These are phyloP conservation scores for Hormaphis cornu DNA, from an alignment of 1,140 invertebrate species.

Conservation along the genomic window DNA sequence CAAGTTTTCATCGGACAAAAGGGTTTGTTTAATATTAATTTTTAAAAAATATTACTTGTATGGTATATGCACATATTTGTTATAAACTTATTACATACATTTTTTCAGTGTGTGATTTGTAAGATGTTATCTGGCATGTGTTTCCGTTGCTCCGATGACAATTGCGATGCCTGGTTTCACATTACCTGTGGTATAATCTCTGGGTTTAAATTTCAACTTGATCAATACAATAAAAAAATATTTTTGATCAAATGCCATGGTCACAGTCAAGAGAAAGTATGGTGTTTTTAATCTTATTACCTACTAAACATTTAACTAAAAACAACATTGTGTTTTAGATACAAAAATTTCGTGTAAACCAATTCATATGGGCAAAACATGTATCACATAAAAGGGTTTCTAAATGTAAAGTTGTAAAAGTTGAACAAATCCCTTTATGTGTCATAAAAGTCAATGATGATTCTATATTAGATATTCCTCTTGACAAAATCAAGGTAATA, in stretches of 20 bases:
- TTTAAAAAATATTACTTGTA: not conserved
- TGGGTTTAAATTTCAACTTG: conserved; percentile 42
- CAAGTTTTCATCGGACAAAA: not conserved
- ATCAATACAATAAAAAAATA: not conserved
- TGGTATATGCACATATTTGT: not conserved
- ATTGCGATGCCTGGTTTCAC: conserved; percentile 45
- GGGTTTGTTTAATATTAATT: not conserved
- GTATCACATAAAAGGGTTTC: not conserved
- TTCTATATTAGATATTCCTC: not conserved
- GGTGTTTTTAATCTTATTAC: not conserved
- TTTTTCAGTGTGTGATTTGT: conserved; percentile 28
- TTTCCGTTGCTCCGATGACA: conserved; percentile 45
- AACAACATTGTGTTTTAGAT: not conserved
- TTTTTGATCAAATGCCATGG: not conserved
- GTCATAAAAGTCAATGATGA: not conserved
- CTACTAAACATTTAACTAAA: not conserved
- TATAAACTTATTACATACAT: not conserved
- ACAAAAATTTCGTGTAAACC: not conserved
- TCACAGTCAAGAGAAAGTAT: not conserved
- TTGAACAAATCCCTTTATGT: not conserved
- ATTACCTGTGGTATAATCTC: conserved; percentile 47
- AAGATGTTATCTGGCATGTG: conserved; percentile 36
- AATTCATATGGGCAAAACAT: conserved; percentile 4
- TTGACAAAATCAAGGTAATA: not conserved
- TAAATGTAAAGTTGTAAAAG: not conserved